Evolutionary conservation across 1,140 invertebrate species (phyloP).

Genomic region (Drosophila carrolli): DNA sequence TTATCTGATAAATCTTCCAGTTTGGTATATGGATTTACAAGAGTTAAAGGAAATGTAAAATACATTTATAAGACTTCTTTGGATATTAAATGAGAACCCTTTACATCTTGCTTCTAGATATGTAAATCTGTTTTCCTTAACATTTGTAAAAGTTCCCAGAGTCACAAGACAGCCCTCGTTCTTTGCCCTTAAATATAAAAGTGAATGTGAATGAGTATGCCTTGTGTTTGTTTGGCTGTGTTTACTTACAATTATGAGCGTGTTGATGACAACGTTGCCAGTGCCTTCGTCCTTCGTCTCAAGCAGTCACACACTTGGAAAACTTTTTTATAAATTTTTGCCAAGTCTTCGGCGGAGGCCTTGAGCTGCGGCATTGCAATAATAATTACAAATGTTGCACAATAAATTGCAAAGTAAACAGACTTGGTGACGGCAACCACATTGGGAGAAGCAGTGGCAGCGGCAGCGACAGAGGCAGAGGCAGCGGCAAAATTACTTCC

Average conservation of each 20-base stretch:
- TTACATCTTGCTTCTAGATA: too few species aligned
- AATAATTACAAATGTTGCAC: constrained; percentile 84
- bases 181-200: constrained; percentile 16
- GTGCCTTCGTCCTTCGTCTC: constrained; percentile 39
- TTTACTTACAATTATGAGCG: constrained; percentile 82
- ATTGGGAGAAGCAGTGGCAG: background rate
- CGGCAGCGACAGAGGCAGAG: constrained; percentile 3
- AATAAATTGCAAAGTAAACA: constrained; percentile 82
- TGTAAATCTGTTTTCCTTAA: too few species aligned
- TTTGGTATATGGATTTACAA: too few species aligned
- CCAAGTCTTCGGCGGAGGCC: constrained; percentile 32
- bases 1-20: too few species aligned
- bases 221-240: constrained; percentile 67
- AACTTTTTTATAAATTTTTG: constrained; percentile 36
- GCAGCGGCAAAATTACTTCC: constrained; percentile 76
- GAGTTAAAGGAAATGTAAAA: too few species aligned
- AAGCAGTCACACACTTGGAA: constrained; percentile 72
- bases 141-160: constrained; percentile 23
- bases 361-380: constrained; percentile 69
- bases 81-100: too few species aligned
- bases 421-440: constrained; percentile 45
- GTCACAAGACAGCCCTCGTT: constrained; percentile 27
- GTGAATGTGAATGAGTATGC: background rate
- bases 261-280: constrained; percentile 69
- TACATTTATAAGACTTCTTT: background rate